Percentiles rank a stretch among this genome's conserved stretches.
phyloP scores from a whole-genome alignment of 2,113 vertebrate species.

The Oceanites oceanicus region DNA sequence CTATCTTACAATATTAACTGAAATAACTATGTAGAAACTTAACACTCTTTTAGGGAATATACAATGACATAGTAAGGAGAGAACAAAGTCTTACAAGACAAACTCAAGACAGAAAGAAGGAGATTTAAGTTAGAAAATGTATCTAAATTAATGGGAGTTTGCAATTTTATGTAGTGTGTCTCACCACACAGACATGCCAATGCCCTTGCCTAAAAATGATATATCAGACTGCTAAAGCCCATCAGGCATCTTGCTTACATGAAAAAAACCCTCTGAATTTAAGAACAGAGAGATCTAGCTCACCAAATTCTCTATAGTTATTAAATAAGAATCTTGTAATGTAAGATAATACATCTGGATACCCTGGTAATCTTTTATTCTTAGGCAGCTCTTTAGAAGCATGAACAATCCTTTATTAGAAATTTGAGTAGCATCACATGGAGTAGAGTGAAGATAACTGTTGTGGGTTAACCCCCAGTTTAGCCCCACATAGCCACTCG shows the following conservation, averaged over 20 bases:
- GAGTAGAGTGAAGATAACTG: not conserved
- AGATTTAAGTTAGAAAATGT: not conserved
- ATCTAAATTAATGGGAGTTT: not conserved
- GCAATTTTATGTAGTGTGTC: not conserved
- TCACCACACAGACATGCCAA: not conserved
- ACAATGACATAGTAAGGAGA: not conserved
- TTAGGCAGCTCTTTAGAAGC: not conserved
- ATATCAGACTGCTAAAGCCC: not conserved
- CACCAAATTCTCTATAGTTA: not conserved
- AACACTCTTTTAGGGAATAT: not conserved
- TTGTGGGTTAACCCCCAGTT: not conserved
- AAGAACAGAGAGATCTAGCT: not conserved
- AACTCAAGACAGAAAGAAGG: not conserved
- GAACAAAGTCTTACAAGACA: not conserved
- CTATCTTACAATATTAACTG: not conserved
- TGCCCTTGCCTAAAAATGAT: not conserved
- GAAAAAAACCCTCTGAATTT: not conserved
- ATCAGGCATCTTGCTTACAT: not conserved
- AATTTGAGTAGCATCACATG: not conserved
- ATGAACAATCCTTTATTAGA: not conserved
- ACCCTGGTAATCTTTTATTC: not conserved
- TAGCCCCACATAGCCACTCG: rapidly evolving
- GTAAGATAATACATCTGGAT: not conserved
- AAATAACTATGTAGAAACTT: not conserved
- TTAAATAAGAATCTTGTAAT: not conserved